Evolutionary conservation across 2,888 invertebrate species (phyloP), one percentile per base, ranked within the genome.

Genomic region (Ditylenchus weischeri): DNA sequence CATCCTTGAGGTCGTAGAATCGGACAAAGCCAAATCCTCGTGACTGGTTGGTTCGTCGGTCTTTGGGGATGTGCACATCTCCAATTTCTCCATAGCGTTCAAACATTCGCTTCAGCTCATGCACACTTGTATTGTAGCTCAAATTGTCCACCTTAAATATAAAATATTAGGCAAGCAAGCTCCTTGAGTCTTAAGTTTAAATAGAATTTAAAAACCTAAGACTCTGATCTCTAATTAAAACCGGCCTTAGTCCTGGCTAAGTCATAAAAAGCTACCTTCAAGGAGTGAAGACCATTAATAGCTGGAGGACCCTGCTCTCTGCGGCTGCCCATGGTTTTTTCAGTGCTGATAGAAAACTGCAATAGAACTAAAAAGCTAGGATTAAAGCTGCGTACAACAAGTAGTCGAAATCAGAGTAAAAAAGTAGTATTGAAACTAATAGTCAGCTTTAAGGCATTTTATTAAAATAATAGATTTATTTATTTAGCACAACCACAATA

Each of bases 21-120:
- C 94, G 89, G 73, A 98, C 95, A 84, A 98, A 98, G 36, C 95
- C 96, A 84, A 98, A 98, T 67, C 98, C 96, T 80, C 95, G 88
- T 83, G 93, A 94, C 86, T 96, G 95, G 76, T 93, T 88, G n/a
- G 93, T 92, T 84, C 88, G 89, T 67, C 95, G 89, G 85, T 98
- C 96, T 78, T 93, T 88, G n/a, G 98, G 98, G 84, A 98, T 96
- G 86, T 96, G 96, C 84, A 67, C 93, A 86, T 98, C 96, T 61
- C 96, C n/a, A 70, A 98, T 94, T 85, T 98, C 95, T 60, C 98
- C 98, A 85, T 94, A 96, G 85, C 93, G 89, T 84, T 93, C 84
- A 71, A 83, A 83, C 51, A 78, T 38, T 43, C 77, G n/a, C 48
- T 93, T 88, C 79, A 98, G 87, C 87, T 96, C 96, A 84, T 95